A percentile compares a stretch with the other conserved stretches of the same genome.
These are phyloP conservation scores for Phyllotreta striolata DNA, from an alignment of 2,888 invertebrate genomes.

Conservation along the genomic window DNA sequence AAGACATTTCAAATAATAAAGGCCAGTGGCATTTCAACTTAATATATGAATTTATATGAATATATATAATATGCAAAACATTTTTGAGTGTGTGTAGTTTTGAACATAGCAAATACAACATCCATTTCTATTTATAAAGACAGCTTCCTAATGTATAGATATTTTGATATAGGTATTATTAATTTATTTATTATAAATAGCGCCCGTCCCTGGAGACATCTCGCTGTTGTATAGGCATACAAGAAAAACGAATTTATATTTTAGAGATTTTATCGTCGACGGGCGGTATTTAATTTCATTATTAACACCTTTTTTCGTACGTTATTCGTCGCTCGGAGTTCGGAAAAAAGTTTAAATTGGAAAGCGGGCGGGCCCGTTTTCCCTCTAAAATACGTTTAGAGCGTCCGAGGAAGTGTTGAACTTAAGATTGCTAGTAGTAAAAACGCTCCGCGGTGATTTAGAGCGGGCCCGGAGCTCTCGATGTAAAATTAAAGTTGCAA, in stretches of 20 bases:
- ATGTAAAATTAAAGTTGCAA: background rate
- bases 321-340: background rate
- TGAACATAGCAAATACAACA: too few species aligned
- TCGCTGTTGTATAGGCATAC: too few species aligned
- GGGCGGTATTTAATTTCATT: constrained; percentile 22
- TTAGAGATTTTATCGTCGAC: constrained; percentile 19
- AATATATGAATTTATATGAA: too few species aligned
- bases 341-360: constrained; percentile 25
- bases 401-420: constrained; percentile 2
- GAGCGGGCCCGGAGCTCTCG: background rate
- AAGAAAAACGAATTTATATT: constrained; percentile 13
- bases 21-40: too few species aligned
- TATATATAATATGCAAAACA: too few species aligned
- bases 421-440: constrained; percentile 1
- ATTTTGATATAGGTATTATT: too few species aligned
- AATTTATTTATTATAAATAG: too few species aligned
- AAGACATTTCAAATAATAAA: too few species aligned
- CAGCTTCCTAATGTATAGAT: too few species aligned
- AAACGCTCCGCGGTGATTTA: background rate
- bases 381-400: constrained; percentile 3
- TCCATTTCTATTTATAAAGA: too few species aligned
- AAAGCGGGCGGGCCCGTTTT: constrained; percentile 11
- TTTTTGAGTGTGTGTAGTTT: too few species aligned
- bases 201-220: too few species aligned
- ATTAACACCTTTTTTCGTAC: constrained; percentile 20